A percentile compares a stretch with the other conserved stretches of the same genome.
Evolutionary conservation across 2,113 vertebrate genomes (phyloP).

Genomic region (Brachionichthys hirsutus): DNA sequence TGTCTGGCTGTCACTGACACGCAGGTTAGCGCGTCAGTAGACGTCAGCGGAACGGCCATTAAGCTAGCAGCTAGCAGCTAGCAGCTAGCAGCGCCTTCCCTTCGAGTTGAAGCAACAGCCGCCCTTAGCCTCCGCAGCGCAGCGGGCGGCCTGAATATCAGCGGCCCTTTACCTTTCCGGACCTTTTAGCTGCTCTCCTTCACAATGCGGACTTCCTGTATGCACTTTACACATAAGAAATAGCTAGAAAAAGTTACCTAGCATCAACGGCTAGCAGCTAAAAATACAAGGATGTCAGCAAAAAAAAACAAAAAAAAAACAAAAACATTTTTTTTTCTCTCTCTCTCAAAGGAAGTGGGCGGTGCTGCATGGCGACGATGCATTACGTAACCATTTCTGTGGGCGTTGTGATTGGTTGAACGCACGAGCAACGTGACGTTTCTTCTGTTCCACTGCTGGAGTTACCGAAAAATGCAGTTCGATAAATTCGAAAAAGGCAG

Average conservation of each 20-base stretch:
- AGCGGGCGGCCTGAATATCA: constrained; percentile 24
- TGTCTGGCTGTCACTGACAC: constrained; percentile 79
- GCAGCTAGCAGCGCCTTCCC: constrained; percentile 78
- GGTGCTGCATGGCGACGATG: constrained; percentile 34
- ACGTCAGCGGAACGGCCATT: constrained; percentile 83
- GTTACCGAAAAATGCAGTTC: too few relatives aligned
- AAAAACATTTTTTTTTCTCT: constrained; percentile 64
- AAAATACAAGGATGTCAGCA: constrained; percentile 68
- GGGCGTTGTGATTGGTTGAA: constrained; percentile 65
- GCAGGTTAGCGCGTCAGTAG: constrained; percentile 82
- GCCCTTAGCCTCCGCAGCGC: constrained; percentile 69
- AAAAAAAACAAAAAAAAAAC: constrained; percentile 69
- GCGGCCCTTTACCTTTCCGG: constrained; percentile 65
- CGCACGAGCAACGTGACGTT: too few relatives aligned
- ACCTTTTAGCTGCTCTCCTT: constrained; percentile 44
- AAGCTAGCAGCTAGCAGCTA: constrained; percentile 76
- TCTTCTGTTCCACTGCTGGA: too few relatives aligned
- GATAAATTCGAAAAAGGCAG: too few relatives aligned
- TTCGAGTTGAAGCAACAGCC: constrained; percentile 66
- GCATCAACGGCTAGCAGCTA: constrained; percentile 60
- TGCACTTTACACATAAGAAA: constrained; percentile 31
- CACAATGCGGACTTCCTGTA: constrained; percentile 47
- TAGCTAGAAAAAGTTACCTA: constrained; percentile 51
- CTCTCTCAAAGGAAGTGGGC: constrained; percentile 69
- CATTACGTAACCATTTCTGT: constrained; percentile 58